A percentile compares a stretch with the other conserved stretches of the same genome.
Conservation (phyloP, 2,113 vertebrate species). For the Phyllostomus hastatus region DNA sequence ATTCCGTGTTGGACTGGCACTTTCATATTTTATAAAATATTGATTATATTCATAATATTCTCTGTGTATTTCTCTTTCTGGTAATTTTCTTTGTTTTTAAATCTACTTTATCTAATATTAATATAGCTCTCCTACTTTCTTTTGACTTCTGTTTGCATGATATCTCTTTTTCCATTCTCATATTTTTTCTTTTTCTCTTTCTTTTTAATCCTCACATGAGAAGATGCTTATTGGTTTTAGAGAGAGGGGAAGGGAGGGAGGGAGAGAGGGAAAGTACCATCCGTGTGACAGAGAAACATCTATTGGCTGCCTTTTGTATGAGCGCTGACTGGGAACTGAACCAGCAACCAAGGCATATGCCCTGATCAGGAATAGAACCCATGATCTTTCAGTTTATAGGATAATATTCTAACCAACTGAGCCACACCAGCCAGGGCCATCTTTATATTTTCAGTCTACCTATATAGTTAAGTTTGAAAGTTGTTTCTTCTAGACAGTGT, state of each 20-base stretch:
- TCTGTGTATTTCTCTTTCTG: background rate
- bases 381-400: no score
- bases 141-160: background rate
- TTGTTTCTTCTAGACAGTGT: background rate
- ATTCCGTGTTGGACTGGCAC: background rate
- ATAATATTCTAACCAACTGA: no score
- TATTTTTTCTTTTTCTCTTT: background rate
- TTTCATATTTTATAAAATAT: background rate
- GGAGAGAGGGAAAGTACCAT: no score
- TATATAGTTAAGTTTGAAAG: background rate
- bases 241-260: no score
- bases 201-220: no score
- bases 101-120: background rate
- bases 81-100: background rate
- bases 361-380: no score
- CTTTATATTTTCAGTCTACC: background rate
- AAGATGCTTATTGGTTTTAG: no score
- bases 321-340: no score
- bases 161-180: background rate
- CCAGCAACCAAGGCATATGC: no score
- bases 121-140: background rate
- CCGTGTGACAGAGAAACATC: no score
- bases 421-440: no score
- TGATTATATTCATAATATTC: background rate
- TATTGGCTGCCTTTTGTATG: no score